Percentiles rank a stretch among this genome's conserved stretches.
These are phyloP conservation scores for Murina feae DNA, from an alignment of 2,113 vertebrate species.

Conservation along the genomic window DNA sequence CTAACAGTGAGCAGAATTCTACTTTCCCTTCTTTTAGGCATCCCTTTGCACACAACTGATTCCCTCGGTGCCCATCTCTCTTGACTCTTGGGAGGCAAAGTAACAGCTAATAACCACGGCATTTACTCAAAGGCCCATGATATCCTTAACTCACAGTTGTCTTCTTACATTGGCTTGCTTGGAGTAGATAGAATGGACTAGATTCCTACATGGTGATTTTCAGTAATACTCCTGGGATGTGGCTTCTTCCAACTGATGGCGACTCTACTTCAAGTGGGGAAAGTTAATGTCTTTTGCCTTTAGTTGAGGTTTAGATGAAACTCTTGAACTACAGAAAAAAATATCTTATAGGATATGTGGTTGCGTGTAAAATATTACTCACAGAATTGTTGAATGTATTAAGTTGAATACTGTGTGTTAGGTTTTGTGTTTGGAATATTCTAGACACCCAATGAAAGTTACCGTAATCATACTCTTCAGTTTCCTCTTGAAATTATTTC, in stretches of 20 bases:
- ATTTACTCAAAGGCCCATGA: neutral
- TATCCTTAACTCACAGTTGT: neutral
- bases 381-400: neutral
- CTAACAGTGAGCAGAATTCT: neutral
- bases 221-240: neutral
- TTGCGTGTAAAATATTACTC: neutral
- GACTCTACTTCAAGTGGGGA: neutral
- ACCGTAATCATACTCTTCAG: neutral
- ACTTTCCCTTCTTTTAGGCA: neutral
- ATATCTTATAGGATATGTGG: neutral
- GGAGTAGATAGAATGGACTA: neutral
- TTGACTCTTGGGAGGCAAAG: neutral
- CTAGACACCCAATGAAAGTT: neutral
- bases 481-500: neutral
- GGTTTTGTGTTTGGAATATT: neutral
- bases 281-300: neutral
- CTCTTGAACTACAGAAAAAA: neutral
- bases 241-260: neutral
- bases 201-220: neutral
- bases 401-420: neutral
- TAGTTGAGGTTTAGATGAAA: neutral
- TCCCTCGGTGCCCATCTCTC: neutral
- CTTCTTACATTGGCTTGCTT: neutral
- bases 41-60: neutral
- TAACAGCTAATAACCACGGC: neutral